These are phyloP conservation scores for Vireo altiloquus DNA, from an alignment of 2,113 vertebrate species.

Conservation along the genomic window DNA sequence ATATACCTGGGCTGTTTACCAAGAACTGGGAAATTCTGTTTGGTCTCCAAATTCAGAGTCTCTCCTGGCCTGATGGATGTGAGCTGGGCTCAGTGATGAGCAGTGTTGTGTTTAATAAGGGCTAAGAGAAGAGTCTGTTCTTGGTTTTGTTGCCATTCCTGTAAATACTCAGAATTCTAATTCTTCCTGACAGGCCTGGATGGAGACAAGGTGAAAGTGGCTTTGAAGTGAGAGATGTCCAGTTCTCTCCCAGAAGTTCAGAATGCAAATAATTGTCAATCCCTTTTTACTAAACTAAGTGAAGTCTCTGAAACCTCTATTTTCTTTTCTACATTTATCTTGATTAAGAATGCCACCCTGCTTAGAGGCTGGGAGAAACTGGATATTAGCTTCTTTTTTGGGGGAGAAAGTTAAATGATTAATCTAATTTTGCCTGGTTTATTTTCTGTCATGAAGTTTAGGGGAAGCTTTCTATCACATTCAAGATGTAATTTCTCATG, in stretches of 20 bases:
- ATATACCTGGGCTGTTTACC: rapidly evolving
- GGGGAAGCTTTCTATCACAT: not conserved
- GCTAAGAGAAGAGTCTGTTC: not conserved
- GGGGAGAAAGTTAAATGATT: conserved; percentile 47
- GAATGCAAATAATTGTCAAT: conserved; percentile 43
- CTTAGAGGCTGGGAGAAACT: conserved; percentile 42
- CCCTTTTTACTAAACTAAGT: conserved; percentile 7
- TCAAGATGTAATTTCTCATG: not conserved
- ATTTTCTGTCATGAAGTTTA: not conserved
- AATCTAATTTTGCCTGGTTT: conserved; percentile 12
- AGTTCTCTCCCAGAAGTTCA: conserved; percentile 19
- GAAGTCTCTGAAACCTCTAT: conserved; percentile 30
- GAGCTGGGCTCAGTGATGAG: not conserved
- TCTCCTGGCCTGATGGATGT: not conserved
- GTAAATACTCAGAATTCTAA: not conserved
- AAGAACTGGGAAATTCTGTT: not conserved
- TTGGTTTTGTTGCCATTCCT: not conserved
- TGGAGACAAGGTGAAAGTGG: not conserved
- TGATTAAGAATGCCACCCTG: conserved; percentile 65
- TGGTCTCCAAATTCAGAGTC: not conserved
- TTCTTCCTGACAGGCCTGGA: not conserved
- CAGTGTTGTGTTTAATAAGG: not conserved
- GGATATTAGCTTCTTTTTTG: conserved; percentile 13
- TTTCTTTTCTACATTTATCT: conserved; percentile 59
- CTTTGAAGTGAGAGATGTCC: not conserved